Evolutionary conservation across 2,797 vertebrate genomes (phyloP).

Genomic region (Micrastur ruficollis): DNA sequence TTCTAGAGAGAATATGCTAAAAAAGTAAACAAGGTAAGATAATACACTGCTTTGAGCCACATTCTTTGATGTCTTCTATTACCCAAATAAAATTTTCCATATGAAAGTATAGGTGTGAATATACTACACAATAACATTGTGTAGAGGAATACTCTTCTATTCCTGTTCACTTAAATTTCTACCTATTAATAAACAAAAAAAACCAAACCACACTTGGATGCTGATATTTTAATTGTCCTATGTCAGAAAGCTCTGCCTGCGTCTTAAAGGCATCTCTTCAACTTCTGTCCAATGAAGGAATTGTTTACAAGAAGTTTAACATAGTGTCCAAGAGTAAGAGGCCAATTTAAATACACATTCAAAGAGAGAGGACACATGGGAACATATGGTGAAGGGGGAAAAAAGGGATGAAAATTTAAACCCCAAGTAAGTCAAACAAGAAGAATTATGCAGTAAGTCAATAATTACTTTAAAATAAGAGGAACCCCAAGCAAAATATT

Average conservation of each 20-base stretch:
- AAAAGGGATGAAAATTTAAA: background rate
- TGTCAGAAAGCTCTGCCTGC: background rate
- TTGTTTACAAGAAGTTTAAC: background rate
- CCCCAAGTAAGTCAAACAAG: background rate
- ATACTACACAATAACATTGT: background rate
- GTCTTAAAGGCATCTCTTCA: background rate
- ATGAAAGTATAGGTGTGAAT: background rate
- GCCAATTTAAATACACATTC: background rate
- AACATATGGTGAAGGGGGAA: accelerated
- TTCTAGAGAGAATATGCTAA: background rate
- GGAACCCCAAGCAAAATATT: background rate
- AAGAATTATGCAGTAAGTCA: background rate
- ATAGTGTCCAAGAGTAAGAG: background rate
- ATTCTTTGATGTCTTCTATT: background rate
- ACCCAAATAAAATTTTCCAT: background rate
- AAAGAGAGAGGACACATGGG: background rate
- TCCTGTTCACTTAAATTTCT: background rate
- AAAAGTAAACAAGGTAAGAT: background rate
- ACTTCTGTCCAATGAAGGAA: background rate
- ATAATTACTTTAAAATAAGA: background rate
- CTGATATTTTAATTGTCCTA: background rate
- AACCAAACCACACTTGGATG: background rate
- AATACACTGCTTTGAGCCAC: background rate
- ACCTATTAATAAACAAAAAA: background rate
- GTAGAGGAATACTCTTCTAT: background rate